A percentile compares a stretch with the other conserved stretches of the same genome.
Evolutionary conservation across 2,113 vertebrate species (phyloP).

Genomic region (Gambusia holbrooki): DNA sequence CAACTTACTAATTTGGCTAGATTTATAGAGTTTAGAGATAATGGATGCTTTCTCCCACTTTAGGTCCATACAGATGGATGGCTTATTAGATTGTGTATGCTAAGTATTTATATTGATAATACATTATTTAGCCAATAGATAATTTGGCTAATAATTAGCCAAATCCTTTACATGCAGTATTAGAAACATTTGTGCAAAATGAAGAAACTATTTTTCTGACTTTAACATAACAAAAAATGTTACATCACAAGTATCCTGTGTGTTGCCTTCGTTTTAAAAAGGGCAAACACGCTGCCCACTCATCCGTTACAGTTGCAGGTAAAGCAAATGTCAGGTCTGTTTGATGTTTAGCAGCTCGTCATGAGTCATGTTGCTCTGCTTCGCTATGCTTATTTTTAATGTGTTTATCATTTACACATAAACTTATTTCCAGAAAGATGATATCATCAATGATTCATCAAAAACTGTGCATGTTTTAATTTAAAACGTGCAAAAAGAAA

Average conservation of each 20-base stretch:
- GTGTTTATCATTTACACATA: slow-evolving; percentile 1
- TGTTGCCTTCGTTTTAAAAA: not conserved
- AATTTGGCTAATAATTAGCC: not conserved
- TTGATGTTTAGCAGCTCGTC: not conserved
- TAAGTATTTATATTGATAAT: not conserved
- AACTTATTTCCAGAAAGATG: not conserved
- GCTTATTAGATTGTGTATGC: not conserved
- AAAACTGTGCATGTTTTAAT: not conserved
- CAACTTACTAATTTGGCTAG: not conserved
- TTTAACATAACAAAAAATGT: not conserved
- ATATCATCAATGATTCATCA: slow-evolving; percentile 24
- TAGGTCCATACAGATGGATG: not conserved
- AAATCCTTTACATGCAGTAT: not conserved
- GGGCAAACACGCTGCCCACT: not conserved
- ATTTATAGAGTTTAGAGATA: not conserved
- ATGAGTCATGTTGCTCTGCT: not conserved
- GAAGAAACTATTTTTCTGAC: not conserved
- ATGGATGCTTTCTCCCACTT: not conserved
- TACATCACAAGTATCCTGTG: not conserved
- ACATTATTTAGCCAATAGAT: not conserved
- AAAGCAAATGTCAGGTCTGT: not conserved
- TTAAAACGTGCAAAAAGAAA: no score
- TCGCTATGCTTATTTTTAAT: not conserved
- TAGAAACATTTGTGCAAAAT: not conserved
- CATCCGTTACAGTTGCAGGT: not conserved